Evolutionary conservation across 2,113 vertebrate species (phyloP).

Genomic region (Lepus americanus): DNA sequence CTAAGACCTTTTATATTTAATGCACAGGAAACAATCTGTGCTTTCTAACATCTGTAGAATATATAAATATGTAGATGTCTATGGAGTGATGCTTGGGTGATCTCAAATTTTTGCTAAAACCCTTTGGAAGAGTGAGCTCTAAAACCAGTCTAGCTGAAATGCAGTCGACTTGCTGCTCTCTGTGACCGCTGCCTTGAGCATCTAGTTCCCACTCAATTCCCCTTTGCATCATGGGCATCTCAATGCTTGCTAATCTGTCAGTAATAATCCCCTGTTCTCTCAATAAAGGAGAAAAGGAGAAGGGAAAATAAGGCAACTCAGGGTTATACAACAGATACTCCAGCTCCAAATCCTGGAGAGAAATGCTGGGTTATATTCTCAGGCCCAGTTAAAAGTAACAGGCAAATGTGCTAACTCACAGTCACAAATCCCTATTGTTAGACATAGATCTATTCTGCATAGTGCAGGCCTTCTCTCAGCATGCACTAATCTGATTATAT

Average conservation of each 20-base stretch:
- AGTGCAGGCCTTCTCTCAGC: background rate
- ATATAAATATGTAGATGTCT: background rate
- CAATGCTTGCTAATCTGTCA: fast-evolving
- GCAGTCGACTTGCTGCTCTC: no score
- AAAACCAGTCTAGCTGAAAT: background rate
- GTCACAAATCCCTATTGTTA: background rate
- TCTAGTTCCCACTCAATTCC: fast-evolving
- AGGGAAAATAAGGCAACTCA: fast-evolving
- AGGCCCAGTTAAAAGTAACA: background rate
- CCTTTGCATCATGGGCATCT: fast-evolving
- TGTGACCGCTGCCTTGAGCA: background rate
- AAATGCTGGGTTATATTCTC: background rate
- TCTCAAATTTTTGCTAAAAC: background rate
- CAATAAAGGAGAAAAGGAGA: background rate
- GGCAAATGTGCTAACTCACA: background rate
- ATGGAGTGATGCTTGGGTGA: background rate
- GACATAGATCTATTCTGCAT: background rate
- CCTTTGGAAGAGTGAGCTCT: background rate
- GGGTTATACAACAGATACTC: background rate
- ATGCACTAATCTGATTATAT: background rate
- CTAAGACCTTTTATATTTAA: background rate
- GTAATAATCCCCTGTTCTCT: fast-evolving
- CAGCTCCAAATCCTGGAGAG: background rate
- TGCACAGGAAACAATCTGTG: background rate
- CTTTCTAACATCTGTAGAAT: background rate